A percentile compares a stretch with the other conserved stretches of the same genome.
phyloP scores from a whole-genome alignment of 2,797 vertebrate species.

The Echeneis naucrates region DNA sequence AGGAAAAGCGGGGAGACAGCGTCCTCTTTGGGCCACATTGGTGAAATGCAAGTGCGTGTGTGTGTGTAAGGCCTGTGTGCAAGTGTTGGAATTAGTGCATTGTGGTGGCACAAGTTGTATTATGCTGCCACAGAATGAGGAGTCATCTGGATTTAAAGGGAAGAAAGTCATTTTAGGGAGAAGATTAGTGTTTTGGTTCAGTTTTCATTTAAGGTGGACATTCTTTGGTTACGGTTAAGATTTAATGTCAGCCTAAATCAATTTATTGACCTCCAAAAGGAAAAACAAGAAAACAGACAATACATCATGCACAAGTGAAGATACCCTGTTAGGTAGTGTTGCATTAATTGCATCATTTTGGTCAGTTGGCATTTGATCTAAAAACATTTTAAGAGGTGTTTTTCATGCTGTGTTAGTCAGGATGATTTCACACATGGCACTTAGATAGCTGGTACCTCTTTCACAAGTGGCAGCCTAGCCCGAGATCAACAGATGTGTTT shows the following conservation, averaged over 20 bases:
- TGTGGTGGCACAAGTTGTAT: not conserved
- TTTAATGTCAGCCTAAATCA: not conserved
- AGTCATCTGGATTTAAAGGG: not conserved
- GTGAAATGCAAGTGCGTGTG: constrained; percentile 66
- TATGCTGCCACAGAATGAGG: not conserved
- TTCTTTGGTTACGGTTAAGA: not conserved
- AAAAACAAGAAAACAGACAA: not conserved
- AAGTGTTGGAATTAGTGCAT: not conserved
- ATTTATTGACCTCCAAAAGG: not conserved
- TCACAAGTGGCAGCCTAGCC: no score
- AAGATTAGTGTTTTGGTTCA: not conserved
- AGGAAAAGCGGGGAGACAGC: constrained; percentile 71
- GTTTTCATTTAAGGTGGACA: not conserved
- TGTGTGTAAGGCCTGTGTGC: not conserved
- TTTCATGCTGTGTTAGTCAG: no score
- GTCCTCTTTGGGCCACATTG: constrained; percentile 79
- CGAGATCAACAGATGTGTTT: no score
- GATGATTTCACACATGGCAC: no score
- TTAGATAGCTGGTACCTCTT: no score
- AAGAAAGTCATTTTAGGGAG: not conserved
- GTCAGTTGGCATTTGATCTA: no score
- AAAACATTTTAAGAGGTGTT: no score
- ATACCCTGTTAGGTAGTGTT: no score
- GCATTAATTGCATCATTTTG: no score
- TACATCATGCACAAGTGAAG: no score